Evolutionary conservation across 2,888 invertebrate species (phyloP).

Genomic region (Gymnocheta viridis): DNA sequence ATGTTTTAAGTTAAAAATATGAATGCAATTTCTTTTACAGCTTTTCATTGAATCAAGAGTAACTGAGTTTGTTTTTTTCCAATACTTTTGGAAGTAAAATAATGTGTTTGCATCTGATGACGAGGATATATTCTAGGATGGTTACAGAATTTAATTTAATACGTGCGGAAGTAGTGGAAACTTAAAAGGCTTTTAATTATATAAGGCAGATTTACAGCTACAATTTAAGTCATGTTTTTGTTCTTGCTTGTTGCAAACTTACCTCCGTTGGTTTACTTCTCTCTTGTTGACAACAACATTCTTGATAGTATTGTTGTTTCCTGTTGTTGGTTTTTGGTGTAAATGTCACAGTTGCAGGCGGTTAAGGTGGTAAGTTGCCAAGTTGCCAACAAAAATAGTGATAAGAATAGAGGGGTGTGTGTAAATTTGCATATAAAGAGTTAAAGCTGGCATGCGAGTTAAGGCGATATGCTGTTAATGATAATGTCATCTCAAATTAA

Average conservation of each 20-base stretch:
- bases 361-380: neutral
- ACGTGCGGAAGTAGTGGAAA: too few relatives aligned
- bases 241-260: neutral
- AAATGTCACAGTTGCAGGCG: constrained; percentile 2
- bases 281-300: constrained; percentile 24
- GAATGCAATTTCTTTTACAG: too few relatives aligned
- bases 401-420: neutral
- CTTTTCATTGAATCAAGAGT: too few relatives aligned
- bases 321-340: constrained; percentile 25
- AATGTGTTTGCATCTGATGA: too few relatives aligned
- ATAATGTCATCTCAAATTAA: constrained; percentile 64
- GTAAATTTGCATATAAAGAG: neutral
- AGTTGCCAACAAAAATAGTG: neutral
- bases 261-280: neutral
- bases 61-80: too few relatives aligned
- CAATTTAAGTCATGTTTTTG: too few relatives aligned
- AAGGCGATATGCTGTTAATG: constrained; percentile 41
- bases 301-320: constrained; percentile 18
- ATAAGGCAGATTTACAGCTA: too few relatives aligned
- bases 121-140: too few relatives aligned
- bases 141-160: too few relatives aligned
- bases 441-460: neutral
- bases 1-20: too few relatives aligned
- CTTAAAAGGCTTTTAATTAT: too few relatives aligned
- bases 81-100: too few relatives aligned